Conservation (phyloP, 2,113 vertebrate genomes). For the Poecilia latipinna region DNA sequence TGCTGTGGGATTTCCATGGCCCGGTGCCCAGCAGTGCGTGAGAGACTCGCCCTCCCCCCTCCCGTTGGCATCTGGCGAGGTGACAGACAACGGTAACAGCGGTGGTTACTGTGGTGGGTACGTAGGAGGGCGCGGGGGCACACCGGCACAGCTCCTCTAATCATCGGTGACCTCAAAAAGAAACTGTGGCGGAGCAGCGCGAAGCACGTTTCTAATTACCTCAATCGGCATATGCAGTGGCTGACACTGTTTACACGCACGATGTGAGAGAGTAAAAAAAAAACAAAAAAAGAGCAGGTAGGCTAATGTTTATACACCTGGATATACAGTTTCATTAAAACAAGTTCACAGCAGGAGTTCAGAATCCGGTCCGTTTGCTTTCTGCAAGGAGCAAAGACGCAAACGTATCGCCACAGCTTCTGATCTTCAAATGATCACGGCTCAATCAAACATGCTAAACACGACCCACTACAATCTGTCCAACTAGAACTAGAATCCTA, state of each 20-base stretch:
- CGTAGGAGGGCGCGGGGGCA: slow-evolving; percentile 8
- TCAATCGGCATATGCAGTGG: slow-evolving; percentile 23
- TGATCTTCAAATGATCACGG: slow-evolving; percentile 46
- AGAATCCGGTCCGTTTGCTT: slow-evolving; percentile 23
- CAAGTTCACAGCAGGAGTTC: slow-evolving; percentile 26
- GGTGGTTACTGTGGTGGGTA: background rate
- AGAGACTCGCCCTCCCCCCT: slow-evolving; percentile 16
- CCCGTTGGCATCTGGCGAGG: slow-evolving; percentile 48
- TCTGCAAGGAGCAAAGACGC: background rate
- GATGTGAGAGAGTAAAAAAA: too few species aligned
- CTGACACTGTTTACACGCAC: slow-evolving; percentile 8
- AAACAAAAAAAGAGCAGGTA: background rate
- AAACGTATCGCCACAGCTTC: slow-evolving; percentile 54
- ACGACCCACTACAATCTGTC: background rate
- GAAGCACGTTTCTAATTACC: slow-evolving; percentile 39
- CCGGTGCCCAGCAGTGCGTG: slow-evolving; percentile 28
- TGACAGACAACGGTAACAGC: slow-evolving; percentile 51
- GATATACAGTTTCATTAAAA: slow-evolving; percentile 22
- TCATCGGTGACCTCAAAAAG: slow-evolving; percentile 35
- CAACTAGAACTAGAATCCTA: background rate
- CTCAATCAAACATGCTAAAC: slow-evolving; percentile 10
- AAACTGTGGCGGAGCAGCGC: slow-evolving; percentile 20
- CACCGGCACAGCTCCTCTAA: slow-evolving; percentile 31
- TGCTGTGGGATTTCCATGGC: slow-evolving; percentile 51
- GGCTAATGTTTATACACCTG: slow-evolving; percentile 41